Evolutionary conservation across 64 coral and sea anemone genomes (phyloP), one percentile per base, ranked within the genome.

Genomic region (Hydrozoanthus tunicans): DNA sequence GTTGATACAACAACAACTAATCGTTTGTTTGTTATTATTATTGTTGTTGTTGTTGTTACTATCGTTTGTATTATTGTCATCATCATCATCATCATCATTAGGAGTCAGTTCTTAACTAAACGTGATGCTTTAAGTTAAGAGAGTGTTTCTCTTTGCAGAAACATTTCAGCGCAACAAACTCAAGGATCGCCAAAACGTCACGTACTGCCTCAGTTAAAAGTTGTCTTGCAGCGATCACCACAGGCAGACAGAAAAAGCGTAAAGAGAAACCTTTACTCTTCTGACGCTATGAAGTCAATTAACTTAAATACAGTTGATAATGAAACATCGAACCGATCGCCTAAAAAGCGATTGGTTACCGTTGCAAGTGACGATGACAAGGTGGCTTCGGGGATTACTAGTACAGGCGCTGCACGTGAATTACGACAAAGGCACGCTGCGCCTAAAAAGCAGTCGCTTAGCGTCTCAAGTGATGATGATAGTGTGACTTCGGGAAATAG

Each of bases 211-310:
- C 10, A 26, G 20, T 26, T 88, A 26, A 88, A 73, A 58, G 84
- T 88, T 74, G 84, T 88, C 55, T 58, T 88, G 17, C 56, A 73
- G 53, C 55, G 84, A 58, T 88, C 84, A 13, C 84, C 84, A 75
- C 24, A 58, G 3, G 84, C 69, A 9, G 68, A 74, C 9, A 88
- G 56, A 73, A 58, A 59, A 7, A 70, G 68, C 74, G 10, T 57
- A 27, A 69, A 88, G 56, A 86, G 15, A 75, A 53, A 58, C n/a
- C 3, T 57, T 86, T n/a, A 72, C 23, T 24, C 54, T 11, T 72
- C 52, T 25, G 52, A 57, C 9, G 17, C 65, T 6, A 72, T 57
- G 7, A 73, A 2, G 11, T 14, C 32, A 11, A 53, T 60, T 7
- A 27, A 88, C 11, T 7, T 88, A 6, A 73, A 14, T 11, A 56